These are phyloP conservation scores for Typhlichthys subterraneus DNA, from an alignment of 2,797 vertebrate species.

Conservation along the genomic window DNA sequence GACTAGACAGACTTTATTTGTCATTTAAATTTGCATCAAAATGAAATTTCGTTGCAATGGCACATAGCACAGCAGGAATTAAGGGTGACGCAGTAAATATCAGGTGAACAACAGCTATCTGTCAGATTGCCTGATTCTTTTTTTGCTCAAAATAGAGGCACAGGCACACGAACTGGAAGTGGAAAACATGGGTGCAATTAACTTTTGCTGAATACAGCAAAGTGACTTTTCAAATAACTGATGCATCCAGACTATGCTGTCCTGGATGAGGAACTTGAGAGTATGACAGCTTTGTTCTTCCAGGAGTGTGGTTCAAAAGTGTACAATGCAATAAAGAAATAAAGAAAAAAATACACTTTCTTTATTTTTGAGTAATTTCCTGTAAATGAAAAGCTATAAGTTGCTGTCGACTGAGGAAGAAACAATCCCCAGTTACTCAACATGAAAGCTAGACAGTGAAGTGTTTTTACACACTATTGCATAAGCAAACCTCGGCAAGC, in stretches of 20 bases:
- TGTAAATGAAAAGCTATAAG: too few relatives aligned
- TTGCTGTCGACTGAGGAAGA: too few relatives aligned
- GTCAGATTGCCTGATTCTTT: conserved; percentile 34
- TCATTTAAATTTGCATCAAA: too few relatives aligned
- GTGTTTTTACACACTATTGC: conserved; percentile 2
- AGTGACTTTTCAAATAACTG: conserved; percentile 42
- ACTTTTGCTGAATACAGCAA: conserved; percentile 25
- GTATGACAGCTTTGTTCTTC: conserved; percentile 24
- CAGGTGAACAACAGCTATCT: conserved; percentile 39
- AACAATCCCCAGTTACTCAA: too few relatives aligned
- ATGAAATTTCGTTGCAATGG: too few relatives aligned
- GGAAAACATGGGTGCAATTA: conserved; percentile 52
- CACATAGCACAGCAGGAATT: too few relatives aligned
- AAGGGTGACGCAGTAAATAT: too few relatives aligned
- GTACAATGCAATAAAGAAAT: conserved; percentile 11
- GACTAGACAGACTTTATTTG: too few relatives aligned
- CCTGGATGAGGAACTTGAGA: conserved; percentile 36
- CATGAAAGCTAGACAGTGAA: conserved; percentile 13
- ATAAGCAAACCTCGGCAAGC: conserved; percentile 3
- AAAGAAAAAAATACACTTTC: conserved; percentile 23
- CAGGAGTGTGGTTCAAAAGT: conserved; percentile 43
- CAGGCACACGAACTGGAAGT: conserved; percentile 26
- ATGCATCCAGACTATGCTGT: conserved; percentile 28
- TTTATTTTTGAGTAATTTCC: conserved; percentile 17
- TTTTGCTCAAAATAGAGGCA: conserved; percentile 9